Evolutionary conservation across 2,888 invertebrate species (phyloP).

Genomic region (Melanostoma scalare): DNA sequence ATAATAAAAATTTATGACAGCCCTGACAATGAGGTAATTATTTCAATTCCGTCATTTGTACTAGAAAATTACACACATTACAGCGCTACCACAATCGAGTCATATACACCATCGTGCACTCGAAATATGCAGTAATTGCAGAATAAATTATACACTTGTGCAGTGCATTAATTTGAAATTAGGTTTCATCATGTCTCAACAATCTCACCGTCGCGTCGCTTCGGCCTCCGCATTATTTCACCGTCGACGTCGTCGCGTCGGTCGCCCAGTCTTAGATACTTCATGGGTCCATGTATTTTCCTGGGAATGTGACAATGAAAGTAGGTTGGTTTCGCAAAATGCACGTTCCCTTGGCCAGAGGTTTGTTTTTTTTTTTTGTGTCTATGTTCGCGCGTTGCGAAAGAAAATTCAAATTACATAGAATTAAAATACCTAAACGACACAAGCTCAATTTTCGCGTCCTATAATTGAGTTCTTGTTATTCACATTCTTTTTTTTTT

Average conservation of each 20-base stretch:
- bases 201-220: conserved; percentile 55
- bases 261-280: not conserved
- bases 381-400: conserved; percentile 30
- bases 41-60: conserved; percentile 57
- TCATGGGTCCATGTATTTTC: conserved; percentile 30
- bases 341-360: conserved; percentile 24
- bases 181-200: conserved; percentile 57
- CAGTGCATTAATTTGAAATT: conserved; percentile 23
- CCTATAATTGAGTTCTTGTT: conserved; percentile 39
- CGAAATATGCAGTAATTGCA: conserved; percentile 62
- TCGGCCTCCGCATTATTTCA: conserved; percentile 13
- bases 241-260: conserved; percentile 11
- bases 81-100: not conserved
- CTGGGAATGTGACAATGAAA: conserved; percentile 67
- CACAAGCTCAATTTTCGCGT: conserved; percentile 39
- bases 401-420: conserved; percentile 45
- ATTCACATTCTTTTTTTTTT: conserved; percentile 6
- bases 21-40: conserved; percentile 68
- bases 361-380: conserved; percentile 18
- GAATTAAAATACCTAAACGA: conserved; percentile 37
- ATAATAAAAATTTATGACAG: conserved; percentile 33
- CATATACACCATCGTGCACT: conserved; percentile 30
- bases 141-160: conserved; percentile 65
- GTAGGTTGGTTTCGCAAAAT: conserved; percentile 53
- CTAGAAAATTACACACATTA: conserved; percentile 55